phyloP scores from a whole-genome alignment of 1,140 invertebrate species.

The Drosophila guanche region DNA sequence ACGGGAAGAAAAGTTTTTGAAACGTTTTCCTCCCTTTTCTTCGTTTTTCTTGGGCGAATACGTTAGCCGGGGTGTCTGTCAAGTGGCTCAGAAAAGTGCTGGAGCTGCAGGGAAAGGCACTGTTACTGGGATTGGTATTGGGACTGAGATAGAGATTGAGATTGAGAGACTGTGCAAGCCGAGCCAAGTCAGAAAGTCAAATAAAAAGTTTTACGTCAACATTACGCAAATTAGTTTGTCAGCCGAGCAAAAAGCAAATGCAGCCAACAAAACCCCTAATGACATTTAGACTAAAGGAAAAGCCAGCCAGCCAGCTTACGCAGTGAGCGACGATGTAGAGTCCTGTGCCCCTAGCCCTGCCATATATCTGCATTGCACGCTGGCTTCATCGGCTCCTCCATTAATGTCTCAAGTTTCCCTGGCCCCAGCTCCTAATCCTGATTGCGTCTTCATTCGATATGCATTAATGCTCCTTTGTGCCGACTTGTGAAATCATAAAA shows the following conservation, averaged over 20 bases:
- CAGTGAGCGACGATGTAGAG: too few species aligned
- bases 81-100: neutral
- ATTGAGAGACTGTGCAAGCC: neutral
- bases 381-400: too few species aligned
- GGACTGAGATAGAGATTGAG: conserved; percentile 2
- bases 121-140: too few species aligned
- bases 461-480: conserved; percentile 51
- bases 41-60: conserved; percentile 3
- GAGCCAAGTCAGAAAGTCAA: conserved; percentile 66
- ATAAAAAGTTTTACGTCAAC: conserved; percentile 76
- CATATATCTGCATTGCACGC: too few species aligned
- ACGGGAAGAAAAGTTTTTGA: conserved; percentile 52
- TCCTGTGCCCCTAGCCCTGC: too few species aligned
- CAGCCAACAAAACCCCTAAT: conserved; percentile 56
- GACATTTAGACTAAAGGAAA: conserved; percentile 49
- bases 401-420: too few species aligned
- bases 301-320: too few species aligned
- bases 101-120: too few species aligned
- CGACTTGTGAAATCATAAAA: conserved; percentile 71
- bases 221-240: conserved; percentile 80
- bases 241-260: conserved; percentile 62
- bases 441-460: conserved; percentile 49
- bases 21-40: conserved; percentile 47
- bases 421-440: conserved; percentile 21
- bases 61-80: conserved; percentile 21